These are phyloP conservation scores for Euzophera pinguis DNA, from an alignment of 2,888 invertebrate genomes.

Conservation along the genomic window DNA sequence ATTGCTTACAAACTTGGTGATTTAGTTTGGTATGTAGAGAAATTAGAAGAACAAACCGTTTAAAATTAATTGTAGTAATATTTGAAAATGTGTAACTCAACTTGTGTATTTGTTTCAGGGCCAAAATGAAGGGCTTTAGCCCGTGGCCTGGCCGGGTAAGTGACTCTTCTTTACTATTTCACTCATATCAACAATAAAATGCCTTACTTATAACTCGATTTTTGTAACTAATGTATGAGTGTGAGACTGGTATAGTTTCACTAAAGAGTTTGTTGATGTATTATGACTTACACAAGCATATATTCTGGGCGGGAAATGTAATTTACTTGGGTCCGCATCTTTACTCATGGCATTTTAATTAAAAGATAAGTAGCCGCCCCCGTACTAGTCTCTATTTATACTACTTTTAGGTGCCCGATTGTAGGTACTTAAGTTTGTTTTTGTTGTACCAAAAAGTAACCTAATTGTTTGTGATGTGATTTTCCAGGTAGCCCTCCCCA, in stretches of 20 bases:
- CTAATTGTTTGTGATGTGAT: constrained; percentile 16
- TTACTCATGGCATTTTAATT: not conserved
- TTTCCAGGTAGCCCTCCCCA: constrained; percentile 88
- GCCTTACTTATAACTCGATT: not conserved
- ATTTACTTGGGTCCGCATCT: constrained; percentile 23
- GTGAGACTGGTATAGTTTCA: not conserved
- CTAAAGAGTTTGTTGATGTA: constrained; percentile 25
- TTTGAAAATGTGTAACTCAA: constrained; percentile 25
- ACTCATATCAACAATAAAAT: not conserved
- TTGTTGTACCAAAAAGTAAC: constrained; percentile 22
- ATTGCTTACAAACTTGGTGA: constrained; percentile 74
- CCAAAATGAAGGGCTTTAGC: constrained; percentile 98
- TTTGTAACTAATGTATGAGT: not conserved
- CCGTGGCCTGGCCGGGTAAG: constrained; percentile 99
- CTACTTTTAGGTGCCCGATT: not conserved
- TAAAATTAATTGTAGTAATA: constrained; percentile 53
- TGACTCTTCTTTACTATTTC: constrained; percentile 54
- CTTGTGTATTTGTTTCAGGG: constrained; percentile 84
- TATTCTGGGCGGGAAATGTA: constrained; percentile 52
- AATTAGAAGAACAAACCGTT: constrained; percentile 28
- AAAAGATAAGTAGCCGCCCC: not conserved
- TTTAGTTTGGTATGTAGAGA: constrained; percentile 74
- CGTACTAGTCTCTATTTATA: not conserved
- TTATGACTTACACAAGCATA: constrained; percentile 23
- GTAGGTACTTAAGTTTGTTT: not conserved